A percentile compares a stretch with the other conserved stretches of the same genome.
These are phyloP conservation scores for Tenthredo mesomela DNA, from an alignment of 2,888 invertebrate genomes.

Conservation along the genomic window DNA sequence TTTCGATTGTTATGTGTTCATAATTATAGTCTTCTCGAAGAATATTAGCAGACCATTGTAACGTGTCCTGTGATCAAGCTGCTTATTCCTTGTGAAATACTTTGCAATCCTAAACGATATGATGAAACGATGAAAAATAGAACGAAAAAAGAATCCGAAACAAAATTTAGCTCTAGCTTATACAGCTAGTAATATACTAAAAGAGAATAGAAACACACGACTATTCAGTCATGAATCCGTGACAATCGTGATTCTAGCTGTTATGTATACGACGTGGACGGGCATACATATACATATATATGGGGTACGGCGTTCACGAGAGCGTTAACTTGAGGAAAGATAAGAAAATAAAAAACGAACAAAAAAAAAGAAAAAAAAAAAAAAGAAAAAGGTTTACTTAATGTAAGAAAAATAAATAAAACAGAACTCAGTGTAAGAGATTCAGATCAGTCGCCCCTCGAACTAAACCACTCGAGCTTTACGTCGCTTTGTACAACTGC, in stretches of 20 bases:
- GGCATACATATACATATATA: neutral
- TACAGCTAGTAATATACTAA: neutral
- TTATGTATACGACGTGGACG: neutral
- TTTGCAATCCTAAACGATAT: no score
- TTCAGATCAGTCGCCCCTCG: conserved; percentile 39
- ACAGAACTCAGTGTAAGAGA: neutral
- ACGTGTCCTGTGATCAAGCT: no score
- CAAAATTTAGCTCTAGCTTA: neutral
- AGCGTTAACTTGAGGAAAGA: conserved; percentile 9
- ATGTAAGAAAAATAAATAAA: neutral
- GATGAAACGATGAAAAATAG: neutral
- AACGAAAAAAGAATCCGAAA: no score
- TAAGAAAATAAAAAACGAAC: neutral
- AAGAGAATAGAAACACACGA: neutral
- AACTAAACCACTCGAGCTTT: neutral
- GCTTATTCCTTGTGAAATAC: no score
- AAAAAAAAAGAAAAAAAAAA: neutral
- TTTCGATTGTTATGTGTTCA: no score
- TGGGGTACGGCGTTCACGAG: neutral
- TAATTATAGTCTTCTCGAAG: no score
- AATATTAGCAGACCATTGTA: no score
- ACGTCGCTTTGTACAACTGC: neutral
- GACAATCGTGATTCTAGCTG: conserved; percentile 38
- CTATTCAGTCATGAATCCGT: conserved; percentile 38
- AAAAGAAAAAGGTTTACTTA: neutral